Conservation (phyloP, 2,113 vertebrate species). For the Perccottus glenii region DNA sequence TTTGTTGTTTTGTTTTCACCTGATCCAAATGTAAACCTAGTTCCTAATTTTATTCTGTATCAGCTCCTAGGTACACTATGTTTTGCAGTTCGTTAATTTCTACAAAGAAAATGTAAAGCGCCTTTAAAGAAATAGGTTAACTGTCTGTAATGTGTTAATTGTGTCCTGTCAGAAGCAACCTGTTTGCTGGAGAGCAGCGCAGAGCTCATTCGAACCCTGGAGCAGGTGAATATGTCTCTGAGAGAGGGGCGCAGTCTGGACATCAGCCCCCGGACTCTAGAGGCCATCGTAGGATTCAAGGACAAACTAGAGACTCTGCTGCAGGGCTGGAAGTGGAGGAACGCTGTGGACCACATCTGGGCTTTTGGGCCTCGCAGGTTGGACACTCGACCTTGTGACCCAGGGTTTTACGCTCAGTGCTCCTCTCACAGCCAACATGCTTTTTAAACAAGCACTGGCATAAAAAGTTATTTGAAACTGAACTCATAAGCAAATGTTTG, state of each 20-base stretch:
- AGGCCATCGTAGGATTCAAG: constrained; percentile 85
- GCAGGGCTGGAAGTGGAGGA: constrained; percentile 90
- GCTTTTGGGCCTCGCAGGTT: constrained; percentile 93
- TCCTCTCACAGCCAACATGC: too few relatives aligned
- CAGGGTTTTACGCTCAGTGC: not conserved
- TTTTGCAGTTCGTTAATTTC: too few relatives aligned
- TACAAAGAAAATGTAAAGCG: too few relatives aligned
- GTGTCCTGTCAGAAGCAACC: constrained; percentile 77
- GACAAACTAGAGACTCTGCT: constrained; percentile 83
- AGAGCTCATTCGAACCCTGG: constrained; percentile 89
- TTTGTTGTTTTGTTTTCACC: too few relatives aligned
- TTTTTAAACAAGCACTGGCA: too few relatives aligned
- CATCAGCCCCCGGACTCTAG: constrained; percentile 79
- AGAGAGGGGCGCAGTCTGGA: constrained; percentile 83
- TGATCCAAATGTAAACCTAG: too few relatives aligned
- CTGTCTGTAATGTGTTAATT: not conserved
- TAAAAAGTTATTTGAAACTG: too few relatives aligned
- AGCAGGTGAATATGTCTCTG: constrained; percentile 84
- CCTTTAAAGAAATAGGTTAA: too few relatives aligned
- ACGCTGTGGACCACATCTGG: constrained; percentile 89
- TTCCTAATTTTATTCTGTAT: too few relatives aligned
- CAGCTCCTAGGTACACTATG: too few relatives aligned
- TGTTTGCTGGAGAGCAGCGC: constrained; percentile 86
- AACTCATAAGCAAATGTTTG: too few relatives aligned
- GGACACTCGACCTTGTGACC: not conserved